phyloP scores from a whole-genome alignment of 2,888 invertebrate species.

The Melinopterus prodromus region DNA sequence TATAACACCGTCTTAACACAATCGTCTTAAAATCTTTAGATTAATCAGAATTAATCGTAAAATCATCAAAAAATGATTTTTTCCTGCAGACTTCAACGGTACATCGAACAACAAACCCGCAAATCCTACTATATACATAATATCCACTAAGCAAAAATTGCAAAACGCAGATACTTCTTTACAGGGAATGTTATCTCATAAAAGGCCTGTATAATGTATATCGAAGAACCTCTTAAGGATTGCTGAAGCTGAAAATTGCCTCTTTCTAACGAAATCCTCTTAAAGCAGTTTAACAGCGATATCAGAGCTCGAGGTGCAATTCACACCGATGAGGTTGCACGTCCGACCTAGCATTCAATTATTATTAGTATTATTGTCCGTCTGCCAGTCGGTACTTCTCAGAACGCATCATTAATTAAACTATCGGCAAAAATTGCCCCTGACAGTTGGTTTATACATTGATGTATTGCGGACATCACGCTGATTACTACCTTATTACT shows the following conservation, averaged over 20 bases:
- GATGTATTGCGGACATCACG: slow-evolving; percentile 30
- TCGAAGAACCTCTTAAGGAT: background rate
- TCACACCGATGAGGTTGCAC: background rate
- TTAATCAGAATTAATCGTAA: too few relatives aligned
- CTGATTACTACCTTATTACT: slow-evolving; percentile 33
- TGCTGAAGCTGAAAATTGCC: background rate
- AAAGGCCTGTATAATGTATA: background rate
- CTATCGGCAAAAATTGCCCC: slow-evolving; percentile 28
- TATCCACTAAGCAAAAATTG: too few relatives aligned
- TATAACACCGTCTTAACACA: too few relatives aligned
- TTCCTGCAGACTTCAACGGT: too few relatives aligned
- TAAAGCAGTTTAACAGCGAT: background rate
- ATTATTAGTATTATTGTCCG: background rate
- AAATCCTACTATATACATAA: too few relatives aligned
- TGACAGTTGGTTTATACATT: slow-evolving; percentile 26
- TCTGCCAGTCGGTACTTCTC: slow-evolving; percentile 17
- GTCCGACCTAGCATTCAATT: background rate
- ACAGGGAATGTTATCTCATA: background rate
- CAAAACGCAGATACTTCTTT: too few relatives aligned
- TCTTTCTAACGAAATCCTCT: background rate
- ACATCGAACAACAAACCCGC: too few relatives aligned
- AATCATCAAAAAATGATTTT: too few relatives aligned
- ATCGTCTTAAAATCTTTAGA: too few relatives aligned
- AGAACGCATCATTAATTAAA: slow-evolving; percentile 33
- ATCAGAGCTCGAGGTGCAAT: background rate